A percentile compares a stretch with the other conserved stretches of the same genome.
phyloP scores from a whole-genome alignment of 1,140 invertebrate species.

The Nautilus pompilius region DNA sequence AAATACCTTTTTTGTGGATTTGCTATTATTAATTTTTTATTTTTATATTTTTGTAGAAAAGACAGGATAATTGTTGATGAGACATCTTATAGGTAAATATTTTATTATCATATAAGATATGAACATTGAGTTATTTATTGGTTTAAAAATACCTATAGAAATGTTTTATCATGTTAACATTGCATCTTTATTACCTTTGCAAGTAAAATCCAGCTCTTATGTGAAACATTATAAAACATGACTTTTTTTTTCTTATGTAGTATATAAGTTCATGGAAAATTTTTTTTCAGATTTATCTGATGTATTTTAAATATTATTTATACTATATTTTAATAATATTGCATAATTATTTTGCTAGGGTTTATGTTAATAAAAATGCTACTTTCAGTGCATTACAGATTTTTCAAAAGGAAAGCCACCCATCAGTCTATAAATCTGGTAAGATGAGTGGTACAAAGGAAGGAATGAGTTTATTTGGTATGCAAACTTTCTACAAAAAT shows the following conservation, averaged over 20 bases:
- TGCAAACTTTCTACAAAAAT: conserved; percentile 8
- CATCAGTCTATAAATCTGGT: conserved; percentile 69
- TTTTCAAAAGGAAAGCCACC: conserved; percentile 70
- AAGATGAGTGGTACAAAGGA: conserved; percentile 57
- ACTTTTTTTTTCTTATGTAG: too few species aligned
- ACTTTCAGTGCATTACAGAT: conserved; percentile 66
- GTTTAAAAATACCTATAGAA: too few species aligned
- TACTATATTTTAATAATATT: background rate
- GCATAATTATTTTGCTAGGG: background rate
- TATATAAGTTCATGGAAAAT: background rate
- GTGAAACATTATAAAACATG: too few species aligned
- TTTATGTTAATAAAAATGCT: conserved; percentile 6
- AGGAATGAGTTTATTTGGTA: conserved; percentile 68
- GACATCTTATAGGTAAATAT: conserved; percentile 62
- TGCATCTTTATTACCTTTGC: too few species aligned
- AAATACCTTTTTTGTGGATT: too few species aligned
- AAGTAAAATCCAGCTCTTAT: too few species aligned
- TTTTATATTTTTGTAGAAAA: conserved; percentile 56
- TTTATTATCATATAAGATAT: background rate
- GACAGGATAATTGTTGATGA: conserved; percentile 72
- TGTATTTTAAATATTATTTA: background rate
- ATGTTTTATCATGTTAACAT: too few species aligned
- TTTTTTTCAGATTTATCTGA: background rate
- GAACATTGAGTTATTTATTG: too few species aligned
- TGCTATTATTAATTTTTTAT: too few species aligned